Evolutionary conservation across 2,888 invertebrate genomes (phyloP).

Genomic region (Synergus itoensis): DNA sequence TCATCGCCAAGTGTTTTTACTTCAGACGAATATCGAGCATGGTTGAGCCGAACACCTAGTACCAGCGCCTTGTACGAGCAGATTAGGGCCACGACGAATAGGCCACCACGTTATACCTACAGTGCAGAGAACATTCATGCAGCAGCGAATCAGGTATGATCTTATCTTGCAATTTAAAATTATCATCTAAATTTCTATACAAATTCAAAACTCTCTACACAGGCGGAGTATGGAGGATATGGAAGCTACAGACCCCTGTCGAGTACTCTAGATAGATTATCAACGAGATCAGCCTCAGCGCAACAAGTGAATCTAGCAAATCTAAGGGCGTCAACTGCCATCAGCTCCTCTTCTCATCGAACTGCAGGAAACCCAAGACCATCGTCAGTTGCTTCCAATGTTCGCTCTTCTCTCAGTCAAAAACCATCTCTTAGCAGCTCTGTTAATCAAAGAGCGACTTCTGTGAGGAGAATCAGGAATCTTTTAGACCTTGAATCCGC

Average conservation of each 20-base stretch:
- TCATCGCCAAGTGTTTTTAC: slow-evolving; percentile 85
- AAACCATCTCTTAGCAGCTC: slow-evolving; percentile 66
- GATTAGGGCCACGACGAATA: slow-evolving; percentile 89
- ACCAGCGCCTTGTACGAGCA: slow-evolving; percentile 96
- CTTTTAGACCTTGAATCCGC: slow-evolving; percentile 85
- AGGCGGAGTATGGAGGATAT: slow-evolving; percentile 77
- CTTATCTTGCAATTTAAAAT: background rate
- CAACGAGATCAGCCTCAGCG: slow-evolving; percentile 84
- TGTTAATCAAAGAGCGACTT: slow-evolving; percentile 80
- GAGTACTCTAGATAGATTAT: slow-evolving; percentile 84
- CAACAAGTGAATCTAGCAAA: slow-evolving; percentile 77
- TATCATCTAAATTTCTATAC: background rate
- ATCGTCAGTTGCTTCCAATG: slow-evolving; percentile 73
- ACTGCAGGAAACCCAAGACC: slow-evolving; percentile 70
- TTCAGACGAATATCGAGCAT: slow-evolving; percentile 95
- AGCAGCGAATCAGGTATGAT: slow-evolving; percentile 87
- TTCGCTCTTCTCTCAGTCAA: slow-evolving; percentile 70
- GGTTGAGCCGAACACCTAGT: slow-evolving; percentile 93
- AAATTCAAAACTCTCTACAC: slow-evolving; percentile 3
- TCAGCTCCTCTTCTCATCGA: slow-evolving; percentile 74
- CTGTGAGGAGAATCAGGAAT: slow-evolving; percentile 88
- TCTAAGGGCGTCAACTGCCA: slow-evolving; percentile 75
- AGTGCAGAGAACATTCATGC: slow-evolving; percentile 95
- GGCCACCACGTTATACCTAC: slow-evolving; percentile 89
- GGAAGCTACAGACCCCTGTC: slow-evolving; percentile 85